Percentiles rank a stretch among this genome's conserved stretches.
These are phyloP conservation scores for Eutolmus rufibarbis DNA, from an alignment of 2,888 invertebrate genomes.

Conservation along the genomic window DNA sequence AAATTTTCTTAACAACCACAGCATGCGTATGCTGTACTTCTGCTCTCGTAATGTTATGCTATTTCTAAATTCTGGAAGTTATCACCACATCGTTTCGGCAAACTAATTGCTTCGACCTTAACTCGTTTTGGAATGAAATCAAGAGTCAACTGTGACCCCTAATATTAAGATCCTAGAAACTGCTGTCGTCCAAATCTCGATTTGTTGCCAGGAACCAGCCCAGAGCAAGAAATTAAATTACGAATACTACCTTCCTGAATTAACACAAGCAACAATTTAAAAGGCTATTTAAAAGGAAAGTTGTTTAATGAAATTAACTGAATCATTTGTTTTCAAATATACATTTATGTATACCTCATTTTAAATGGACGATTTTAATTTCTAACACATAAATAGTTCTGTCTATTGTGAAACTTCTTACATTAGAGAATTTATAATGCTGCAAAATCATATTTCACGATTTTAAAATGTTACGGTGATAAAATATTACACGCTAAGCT, in stretches of 20 bases:
- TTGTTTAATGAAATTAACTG: conserved; percentile 30
- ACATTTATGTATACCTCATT: conserved; percentile 37
- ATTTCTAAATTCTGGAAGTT: not conserved
- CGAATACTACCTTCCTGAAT: not conserved
- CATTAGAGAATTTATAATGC: not conserved
- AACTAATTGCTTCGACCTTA: not conserved
- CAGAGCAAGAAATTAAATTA: not conserved
- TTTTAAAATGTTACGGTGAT: conserved; percentile 27
- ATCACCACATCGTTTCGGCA: not conserved
- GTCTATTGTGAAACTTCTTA: conserved; percentile 21
- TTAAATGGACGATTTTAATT: conserved; percentile 35
- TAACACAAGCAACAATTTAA: not conserved
- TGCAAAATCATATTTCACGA: conserved; percentile 31
- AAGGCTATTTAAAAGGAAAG: conserved; percentile 18
- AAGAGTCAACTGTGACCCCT: not conserved
- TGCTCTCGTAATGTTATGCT: not conserved
- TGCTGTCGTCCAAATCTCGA: not conserved
- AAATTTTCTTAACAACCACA: not conserved
- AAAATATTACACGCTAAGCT: conserved; percentile 40
- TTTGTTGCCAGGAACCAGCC: not conserved
- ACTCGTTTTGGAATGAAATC: not conserved
- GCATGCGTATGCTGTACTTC: not conserved
- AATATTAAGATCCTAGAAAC: not conserved
- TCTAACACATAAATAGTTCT: conserved; percentile 35
- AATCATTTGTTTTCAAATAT: conserved; percentile 17